Base-by-base conservation (phyloP, 2,888 invertebrate species). In the Hyles lineata region DNA sequence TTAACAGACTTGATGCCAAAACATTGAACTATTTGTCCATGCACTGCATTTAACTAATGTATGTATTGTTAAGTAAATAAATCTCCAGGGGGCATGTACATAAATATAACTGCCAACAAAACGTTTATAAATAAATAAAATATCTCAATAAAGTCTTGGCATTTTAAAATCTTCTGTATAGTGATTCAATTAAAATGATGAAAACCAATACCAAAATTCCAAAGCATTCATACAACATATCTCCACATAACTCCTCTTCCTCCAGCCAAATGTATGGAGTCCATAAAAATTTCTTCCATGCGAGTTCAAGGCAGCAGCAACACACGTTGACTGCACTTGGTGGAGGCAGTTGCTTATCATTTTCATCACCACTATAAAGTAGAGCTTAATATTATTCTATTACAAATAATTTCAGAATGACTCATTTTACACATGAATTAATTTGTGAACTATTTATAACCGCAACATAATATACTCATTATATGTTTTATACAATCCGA, bases 161-260 rank as follows among this genome's bases (percentile, higher is more conserved):
- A n/a, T n/a, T n/a, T n/a, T n/a, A n/a, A n/a, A n/a, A n/a, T n/a
- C n/a, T 50, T 35, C 35, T 35, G 35, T 35, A 0, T 35, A 7
- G 9, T 35, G 35, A 8, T 7, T 35, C 8, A 35, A 35, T 35
- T 35, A 35, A 35, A 35, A 35, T 19, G 11, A 25, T 63, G 35
- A 19, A 50, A 50, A 21, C 21, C 2, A 43, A 52, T 69, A 62
- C 62, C 29, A 62, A 3, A 62, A 86, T 72, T 62, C 78, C 76
- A 21, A 83, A 86, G 67, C 85, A 85, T 0, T 82, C 80, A 6
- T 72, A 75, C 23, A 86, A 59, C 79, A 85, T 80, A 9, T 84
- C 75, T 2, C 79, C 80, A 2, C 84, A 86, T 0, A 82, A 76
- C 23, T 82, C 80, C 2, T 72, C 75, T 25, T 73, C 75, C 11